Evolutionary conservation across 2,888 invertebrate genomes (phyloP), one percentile per base, ranked within the genome.

Genomic region (Dastarcus helophoroides): DNA sequence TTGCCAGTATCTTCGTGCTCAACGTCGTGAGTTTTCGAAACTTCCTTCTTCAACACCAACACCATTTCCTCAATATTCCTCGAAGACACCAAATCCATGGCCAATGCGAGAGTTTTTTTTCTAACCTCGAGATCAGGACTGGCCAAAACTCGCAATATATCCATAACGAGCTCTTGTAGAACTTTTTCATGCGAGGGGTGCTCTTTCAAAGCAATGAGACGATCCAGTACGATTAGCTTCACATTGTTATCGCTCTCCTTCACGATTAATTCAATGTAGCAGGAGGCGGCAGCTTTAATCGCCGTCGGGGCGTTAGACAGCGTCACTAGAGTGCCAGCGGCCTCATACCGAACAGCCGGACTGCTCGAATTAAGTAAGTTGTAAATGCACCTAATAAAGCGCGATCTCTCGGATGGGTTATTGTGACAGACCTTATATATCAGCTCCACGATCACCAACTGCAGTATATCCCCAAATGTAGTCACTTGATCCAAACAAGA

Each of bases 191-290:
- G 85, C 29, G 74, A 72, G 11, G 84, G 80, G 48, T 79, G 74
- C 38, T 83, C 88, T 40, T 82, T 80, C 58, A 98, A 72, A 2
- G 85, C 84, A 43, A 89, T 80, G 39, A 99, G 68, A 11, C 95
- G 76, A 51, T 94, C 95, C 49, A 98, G 67, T 5, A 98, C 97
- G 47, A 99, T 99, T 34, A 99, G 68, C 66, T 99, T 98, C 9
- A 99, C 97, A 67, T 99, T 98, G 66, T 99, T 98, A 63, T 98
- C 98, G 62, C 94, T 94, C 61, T 98, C 98, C 62, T 97, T 98
- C n/a, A 97, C 85, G 38, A 98, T 91, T 44, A 99, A 66, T 56
- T 99, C 98, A 52, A 99, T 97, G 65, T 98, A 98, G 62, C 95
- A 94, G 21, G 84, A 83, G 2, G 97, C 97, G 1, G 98, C 98